These are phyloP conservation scores for Entomobrya proxima DNA, from an alignment of 2,888 invertebrate species.

Conservation along the genomic window DNA sequence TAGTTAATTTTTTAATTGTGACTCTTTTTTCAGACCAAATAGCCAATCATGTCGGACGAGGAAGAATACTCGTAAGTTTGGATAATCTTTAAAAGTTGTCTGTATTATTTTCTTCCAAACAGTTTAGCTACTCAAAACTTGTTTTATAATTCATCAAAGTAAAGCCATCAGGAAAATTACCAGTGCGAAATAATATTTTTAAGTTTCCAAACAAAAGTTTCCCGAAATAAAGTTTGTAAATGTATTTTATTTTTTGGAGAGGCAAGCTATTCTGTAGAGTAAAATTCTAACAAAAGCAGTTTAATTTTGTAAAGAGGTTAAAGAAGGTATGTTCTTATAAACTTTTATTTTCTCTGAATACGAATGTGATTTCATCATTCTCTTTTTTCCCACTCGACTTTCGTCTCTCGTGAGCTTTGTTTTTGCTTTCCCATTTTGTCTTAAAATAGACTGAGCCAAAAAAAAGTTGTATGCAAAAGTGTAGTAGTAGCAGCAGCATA, in stretches of 20 bases:
- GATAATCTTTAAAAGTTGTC: too few relatives aligned
- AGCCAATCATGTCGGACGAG: conserved; percentile 71
- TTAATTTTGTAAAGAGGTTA: background rate
- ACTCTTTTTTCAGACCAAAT: conserved; percentile 57
- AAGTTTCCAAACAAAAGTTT: background rate
- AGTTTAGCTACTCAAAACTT: background rate
- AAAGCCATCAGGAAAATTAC: background rate
- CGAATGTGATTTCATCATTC: background rate
- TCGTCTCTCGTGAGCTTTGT: background rate
- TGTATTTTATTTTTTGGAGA: too few relatives aligned
- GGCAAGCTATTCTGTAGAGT: too few relatives aligned
- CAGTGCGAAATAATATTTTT: background rate
- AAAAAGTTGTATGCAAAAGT: background rate
- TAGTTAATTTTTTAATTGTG: conserved; percentile 35
- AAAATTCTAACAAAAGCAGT: too few relatives aligned
- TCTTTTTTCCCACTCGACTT: background rate
- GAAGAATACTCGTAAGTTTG: conserved; percentile 72
- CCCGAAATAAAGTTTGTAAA: background rate
- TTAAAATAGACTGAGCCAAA: conserved; percentile 65
- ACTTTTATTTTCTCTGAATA: background rate
- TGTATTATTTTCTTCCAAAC: background rate
- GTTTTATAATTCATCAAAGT: background rate
- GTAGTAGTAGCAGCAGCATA: background rate
- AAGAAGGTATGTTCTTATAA: background rate
- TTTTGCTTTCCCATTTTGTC: conserved; percentile 59